phyloP scores from a whole-genome alignment of 53 echinoderm and acorn worm genomes.

The Zoroaster sp. region DNA sequence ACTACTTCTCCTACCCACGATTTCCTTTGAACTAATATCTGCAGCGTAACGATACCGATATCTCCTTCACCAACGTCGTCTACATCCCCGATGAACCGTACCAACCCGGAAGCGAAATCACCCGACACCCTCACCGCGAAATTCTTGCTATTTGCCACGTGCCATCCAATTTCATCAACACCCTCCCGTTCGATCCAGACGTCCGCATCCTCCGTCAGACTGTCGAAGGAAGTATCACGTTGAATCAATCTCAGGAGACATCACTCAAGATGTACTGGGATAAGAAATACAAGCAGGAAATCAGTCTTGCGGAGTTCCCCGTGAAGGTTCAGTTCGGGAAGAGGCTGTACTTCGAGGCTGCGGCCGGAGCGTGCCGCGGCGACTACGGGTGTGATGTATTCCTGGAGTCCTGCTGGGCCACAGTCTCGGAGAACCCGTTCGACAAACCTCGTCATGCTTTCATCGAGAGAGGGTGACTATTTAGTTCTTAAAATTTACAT shows the following conservation, averaged over 20 bases:
- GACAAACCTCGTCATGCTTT: slow-evolving; percentile 20
- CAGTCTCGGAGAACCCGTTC: slow-evolving; percentile 8
- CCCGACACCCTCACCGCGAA: slow-evolving; percentile 15
- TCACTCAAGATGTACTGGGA: not conserved
- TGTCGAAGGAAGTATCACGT: not conserved
- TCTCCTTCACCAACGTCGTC: slow-evolving; percentile 11
- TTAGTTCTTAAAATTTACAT: not conserved
- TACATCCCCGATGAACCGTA: slow-evolving; percentile 35
- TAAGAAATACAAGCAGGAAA: not conserved
- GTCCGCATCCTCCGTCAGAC: not conserved
- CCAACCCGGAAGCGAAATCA: not conserved
- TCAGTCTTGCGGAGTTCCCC: not conserved
- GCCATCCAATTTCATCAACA: slow-evolving; percentile 4
- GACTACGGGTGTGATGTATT: not conserved
- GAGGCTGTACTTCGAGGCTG: slow-evolving; percentile 14
- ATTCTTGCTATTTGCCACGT: not conserved
- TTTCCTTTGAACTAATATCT: not conserved
- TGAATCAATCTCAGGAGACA: not conserved
- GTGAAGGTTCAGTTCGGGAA: not conserved
- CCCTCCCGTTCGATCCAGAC: not conserved
- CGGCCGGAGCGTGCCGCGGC: not conserved
- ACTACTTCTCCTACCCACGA: not conserved
- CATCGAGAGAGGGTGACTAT: not conserved
- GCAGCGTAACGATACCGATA: not conserved
- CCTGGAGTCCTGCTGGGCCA: slow-evolving; percentile 39